Percentiles rank a stretch among this genome's conserved stretches.
Conservation (phyloP, 2,113 vertebrate species). For the Ceyx cyanopectus region DNA sequence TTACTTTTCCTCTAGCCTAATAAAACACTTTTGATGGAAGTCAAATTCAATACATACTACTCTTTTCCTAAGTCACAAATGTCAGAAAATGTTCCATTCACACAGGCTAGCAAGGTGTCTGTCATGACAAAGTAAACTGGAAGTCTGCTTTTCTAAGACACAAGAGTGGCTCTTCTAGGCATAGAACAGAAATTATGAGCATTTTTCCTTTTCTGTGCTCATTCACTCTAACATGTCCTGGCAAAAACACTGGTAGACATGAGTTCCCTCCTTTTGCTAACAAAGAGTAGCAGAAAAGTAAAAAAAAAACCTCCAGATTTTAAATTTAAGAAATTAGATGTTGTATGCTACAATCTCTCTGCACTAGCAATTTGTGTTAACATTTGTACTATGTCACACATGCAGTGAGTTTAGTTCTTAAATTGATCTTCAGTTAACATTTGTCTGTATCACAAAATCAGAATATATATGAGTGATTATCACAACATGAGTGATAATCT, state of each 20-base stretch:
- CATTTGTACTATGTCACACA: neutral
- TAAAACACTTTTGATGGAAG: neutral
- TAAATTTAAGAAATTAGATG: neutral
- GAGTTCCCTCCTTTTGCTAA: neutral
- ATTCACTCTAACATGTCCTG: neutral
- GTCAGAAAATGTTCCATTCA: neutral
- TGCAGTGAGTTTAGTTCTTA: neutral
- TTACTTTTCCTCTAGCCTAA: slow-evolving; percentile 12
- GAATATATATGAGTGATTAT: neutral
- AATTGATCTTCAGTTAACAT: slow-evolving; percentile 27
- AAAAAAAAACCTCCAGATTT: neutral
- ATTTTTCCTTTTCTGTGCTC: neutral
- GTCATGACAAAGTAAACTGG: neutral
- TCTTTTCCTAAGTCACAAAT: neutral
- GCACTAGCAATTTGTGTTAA: neutral
- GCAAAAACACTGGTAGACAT: neutral
- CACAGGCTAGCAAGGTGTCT: neutral
- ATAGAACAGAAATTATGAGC: neutral
- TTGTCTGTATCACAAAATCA: neutral
- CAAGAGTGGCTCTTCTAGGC: neutral
- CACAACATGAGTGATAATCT: neutral
- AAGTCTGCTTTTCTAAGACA: neutral
- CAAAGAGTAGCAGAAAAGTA: neutral
- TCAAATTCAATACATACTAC: neutral
- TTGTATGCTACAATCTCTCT: neutral